Evolutionary conservation across 1,140 invertebrate genomes (phyloP), one percentile per base, ranked within the genome.

Genomic region (Drosophila repleta): DNA sequence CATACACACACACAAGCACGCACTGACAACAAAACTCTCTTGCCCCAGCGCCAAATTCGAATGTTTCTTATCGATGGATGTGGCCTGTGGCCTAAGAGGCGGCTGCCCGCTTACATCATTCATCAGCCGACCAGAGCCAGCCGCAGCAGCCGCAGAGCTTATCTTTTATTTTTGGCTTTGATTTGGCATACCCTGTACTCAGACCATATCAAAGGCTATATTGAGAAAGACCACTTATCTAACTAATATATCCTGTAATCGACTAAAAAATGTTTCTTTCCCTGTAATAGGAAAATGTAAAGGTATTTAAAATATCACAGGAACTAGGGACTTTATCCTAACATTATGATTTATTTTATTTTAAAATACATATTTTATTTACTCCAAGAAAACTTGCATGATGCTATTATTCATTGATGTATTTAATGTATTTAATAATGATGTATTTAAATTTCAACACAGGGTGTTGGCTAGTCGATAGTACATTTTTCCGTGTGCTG

Each of bases 21-120:
- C 26, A 7, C 10, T 2, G 39, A 7, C 5, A 41, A 6, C 11
- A 2, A 35, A 13, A 43, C n/a, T 48, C 17, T 15, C 15, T 29
- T 11, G 20, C 24, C 49, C 8, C 17, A n/a, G 8, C n/a, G 13
- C 10, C 37, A 39, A 39, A 46, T 48, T 32, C 3, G 18, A 32
- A 8, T n/a, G 60, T 37, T 7, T 18, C 57, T 73, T 68, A 73
- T 74, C 70, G 7, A 21, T 4, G 13, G 4, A 17, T 20, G 15
- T 62, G 56, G 32, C 64, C 49, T 56, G n/a, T 66, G 26, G 45
- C 43, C 26, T 15, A 20, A 21, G 35, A 20, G 20, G 11, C 17
- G 41, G 26, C 57, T 35, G 43, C 17, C 39, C 57, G 70, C 46
- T 64, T 57, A 61, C 39, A 62, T 43, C 21, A 32, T 29, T 39